Evolutionary conservation across 2,113 vertebrate species (phyloP).

Genomic region (Daphoenositta chrysoptera): DNA sequence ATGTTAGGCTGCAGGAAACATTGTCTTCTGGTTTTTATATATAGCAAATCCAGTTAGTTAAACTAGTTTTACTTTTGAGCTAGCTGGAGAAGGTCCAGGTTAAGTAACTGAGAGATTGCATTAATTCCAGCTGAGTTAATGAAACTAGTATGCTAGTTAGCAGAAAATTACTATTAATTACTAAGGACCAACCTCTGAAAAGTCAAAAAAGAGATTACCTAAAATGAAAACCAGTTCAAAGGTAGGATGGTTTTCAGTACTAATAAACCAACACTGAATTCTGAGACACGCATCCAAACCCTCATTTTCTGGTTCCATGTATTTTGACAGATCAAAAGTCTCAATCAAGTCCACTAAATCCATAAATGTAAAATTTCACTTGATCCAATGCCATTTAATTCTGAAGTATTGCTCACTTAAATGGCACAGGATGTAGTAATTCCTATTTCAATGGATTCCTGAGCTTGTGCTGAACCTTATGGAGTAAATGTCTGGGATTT

Average conservation of each 20-base stretch:
- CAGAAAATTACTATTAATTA: neutral
- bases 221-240: neutral
- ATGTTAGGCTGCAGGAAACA: neutral
- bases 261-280: neutral
- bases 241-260: neutral
- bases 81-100: neutral
- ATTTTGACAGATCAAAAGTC: neutral
- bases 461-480: neutral
- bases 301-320: neutral
- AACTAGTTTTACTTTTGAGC: neutral
- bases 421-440: neutral
- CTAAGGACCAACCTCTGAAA: neutral
- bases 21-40: neutral
- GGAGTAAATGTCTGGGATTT: neutral
- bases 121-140: neutral
- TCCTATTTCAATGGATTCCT: neutral
- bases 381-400: neutral
- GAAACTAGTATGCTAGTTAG: neutral
- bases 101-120: neutral
- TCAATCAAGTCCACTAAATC: neutral
- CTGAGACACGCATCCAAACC: neutral
- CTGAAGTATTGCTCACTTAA: neutral
- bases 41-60: neutral
- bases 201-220: neutral
- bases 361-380: neutral